Conservation (phyloP, 2,797 vertebrate genomes). For the Smutsia temminckii region DNA sequence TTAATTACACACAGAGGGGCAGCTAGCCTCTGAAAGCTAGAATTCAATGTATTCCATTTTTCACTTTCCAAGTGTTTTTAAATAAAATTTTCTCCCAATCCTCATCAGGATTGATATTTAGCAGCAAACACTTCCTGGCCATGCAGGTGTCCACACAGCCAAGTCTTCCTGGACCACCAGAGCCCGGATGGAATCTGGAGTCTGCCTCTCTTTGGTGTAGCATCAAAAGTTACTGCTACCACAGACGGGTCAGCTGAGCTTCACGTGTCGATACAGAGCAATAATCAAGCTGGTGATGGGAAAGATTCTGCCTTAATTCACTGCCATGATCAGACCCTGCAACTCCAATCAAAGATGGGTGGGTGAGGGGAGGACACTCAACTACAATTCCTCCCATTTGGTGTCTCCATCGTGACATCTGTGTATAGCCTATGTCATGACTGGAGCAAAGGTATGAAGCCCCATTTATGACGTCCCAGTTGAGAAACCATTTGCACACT, state of each 20-base stretch:
- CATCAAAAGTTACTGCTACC: not conserved
- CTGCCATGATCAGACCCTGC: not conserved
- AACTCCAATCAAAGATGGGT: not conserved
- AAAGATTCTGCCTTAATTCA: not conserved
- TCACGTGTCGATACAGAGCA: not conserved
- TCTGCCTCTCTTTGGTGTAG: not conserved
- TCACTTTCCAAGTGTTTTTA: not conserved
- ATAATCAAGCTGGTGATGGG: not conserved
- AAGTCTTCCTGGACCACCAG: not conserved
- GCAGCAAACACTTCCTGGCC: not conserved
- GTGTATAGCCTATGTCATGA: not conserved
- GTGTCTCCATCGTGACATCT: not conserved
- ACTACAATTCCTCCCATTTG: not conserved
- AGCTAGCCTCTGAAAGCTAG: not conserved
- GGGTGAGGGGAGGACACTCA: not conserved
- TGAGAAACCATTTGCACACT: not conserved
- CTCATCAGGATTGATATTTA: not conserved
- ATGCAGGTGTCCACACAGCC: not conserved
- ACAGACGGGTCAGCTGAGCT: not conserved
- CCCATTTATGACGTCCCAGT: not conserved
- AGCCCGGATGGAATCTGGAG: not conserved
- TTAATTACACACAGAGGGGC: not conserved
- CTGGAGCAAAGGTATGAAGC: not conserved
- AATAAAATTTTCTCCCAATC: not conserved
- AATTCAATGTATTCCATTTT: conserved; percentile 5